Percentiles rank a stretch among this genome's conserved stretches.
Conservation (phyloP, 23 tunicate genomes). For the Trididemnum miniatum region DNA sequence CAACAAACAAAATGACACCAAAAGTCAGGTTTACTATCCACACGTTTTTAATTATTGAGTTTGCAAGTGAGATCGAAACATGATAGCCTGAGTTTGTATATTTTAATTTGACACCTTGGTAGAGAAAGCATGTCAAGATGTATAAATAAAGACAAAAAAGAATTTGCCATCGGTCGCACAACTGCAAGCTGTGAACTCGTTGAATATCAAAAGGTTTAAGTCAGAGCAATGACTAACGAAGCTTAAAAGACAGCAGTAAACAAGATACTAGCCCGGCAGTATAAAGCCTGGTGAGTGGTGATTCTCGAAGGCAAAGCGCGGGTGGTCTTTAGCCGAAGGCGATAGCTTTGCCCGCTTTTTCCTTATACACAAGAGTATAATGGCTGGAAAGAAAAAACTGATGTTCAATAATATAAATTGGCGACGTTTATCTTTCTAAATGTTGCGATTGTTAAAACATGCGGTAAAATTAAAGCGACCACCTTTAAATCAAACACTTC, state of each 20-base stretch:
- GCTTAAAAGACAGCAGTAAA: not conserved
- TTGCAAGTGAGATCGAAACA: not conserved
- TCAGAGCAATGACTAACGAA: slow-evolving; percentile 7
- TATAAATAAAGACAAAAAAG: not conserved
- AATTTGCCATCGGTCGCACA: not conserved
- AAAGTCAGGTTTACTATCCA: not conserved
- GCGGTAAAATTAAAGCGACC: not conserved
- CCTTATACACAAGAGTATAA: slow-evolving; percentile 17
- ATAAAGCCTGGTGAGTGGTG: not conserved
- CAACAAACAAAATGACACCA: not conserved
- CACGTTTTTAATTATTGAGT: not conserved
- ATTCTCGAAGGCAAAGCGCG: not conserved
- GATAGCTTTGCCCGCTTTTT: not conserved
- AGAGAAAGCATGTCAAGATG: not conserved
- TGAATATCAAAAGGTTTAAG: not conserved
- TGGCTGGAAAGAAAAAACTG: not conserved
- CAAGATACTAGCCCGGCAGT: not conserved
- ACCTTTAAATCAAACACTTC: no score
- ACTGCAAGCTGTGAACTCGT: not conserved
- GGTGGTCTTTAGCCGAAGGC: slow-evolving; percentile 32
- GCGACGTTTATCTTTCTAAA: not conserved
- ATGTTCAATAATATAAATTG: slow-evolving; percentile 1
- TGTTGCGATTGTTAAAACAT: not conserved
- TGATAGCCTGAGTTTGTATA: slow-evolving; percentile 14
- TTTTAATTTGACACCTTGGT: slow-evolving; percentile 16